phyloP scores from a whole-genome alignment of 2,113 vertebrate genomes.

The Zosterops japonicus region DNA sequence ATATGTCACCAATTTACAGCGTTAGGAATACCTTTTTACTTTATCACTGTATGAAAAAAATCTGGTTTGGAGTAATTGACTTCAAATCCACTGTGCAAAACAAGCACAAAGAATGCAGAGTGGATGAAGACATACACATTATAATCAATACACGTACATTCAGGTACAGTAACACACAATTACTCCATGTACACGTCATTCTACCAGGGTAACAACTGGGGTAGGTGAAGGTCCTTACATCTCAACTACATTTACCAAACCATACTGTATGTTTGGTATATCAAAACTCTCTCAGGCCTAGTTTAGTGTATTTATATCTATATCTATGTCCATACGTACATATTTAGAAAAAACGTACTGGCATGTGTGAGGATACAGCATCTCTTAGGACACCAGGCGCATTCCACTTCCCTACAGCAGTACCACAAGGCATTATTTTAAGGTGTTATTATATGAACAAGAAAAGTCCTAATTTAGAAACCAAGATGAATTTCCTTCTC shows the following conservation, averaged over 20 bases:
- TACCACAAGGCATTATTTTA: background rate
- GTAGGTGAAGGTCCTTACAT: background rate
- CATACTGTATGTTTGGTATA: background rate
- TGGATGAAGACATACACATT: background rate
- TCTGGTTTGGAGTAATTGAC: background rate
- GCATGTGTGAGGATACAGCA: background rate
- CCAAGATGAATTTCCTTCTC: background rate
- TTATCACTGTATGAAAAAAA: background rate
- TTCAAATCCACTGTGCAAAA: conserved; percentile 27
- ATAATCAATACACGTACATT: background rate
- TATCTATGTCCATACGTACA: background rate
- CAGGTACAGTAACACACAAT: conserved; percentile 1
- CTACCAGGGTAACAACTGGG: background rate
- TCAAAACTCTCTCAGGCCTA: background rate
- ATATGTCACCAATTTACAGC: background rate
- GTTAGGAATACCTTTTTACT: background rate
- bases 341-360: background rate
- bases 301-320: background rate
- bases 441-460: background rate
- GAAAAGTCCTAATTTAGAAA: background rate
- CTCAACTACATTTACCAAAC: background rate
- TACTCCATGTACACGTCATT: background rate
- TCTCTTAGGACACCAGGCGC: background rate
- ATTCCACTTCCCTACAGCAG: fast-evolving
- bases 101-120: conserved; percentile 3